Evolutionary conservation across 2,888 invertebrate species (phyloP), one percentile per base, ranked within the genome.

Genomic region (Eutolmus rufibarbis): DNA sequence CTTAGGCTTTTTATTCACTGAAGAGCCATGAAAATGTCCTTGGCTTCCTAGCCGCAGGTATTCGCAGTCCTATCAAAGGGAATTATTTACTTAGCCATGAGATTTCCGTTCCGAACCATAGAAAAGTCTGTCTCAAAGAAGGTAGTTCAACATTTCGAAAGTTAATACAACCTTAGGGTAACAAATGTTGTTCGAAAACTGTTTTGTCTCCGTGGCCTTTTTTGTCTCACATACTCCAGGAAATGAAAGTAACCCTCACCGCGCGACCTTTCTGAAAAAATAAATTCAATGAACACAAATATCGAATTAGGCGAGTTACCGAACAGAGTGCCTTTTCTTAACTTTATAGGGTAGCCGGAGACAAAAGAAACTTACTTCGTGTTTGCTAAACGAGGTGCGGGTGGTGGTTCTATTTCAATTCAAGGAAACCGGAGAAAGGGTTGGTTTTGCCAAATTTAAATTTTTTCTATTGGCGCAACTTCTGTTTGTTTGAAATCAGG

Each of bases 1-100:
- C 79, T 79, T 79, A 28, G 79, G 51, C 79, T 79, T 79, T 79
- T 79, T 79, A 51, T 79, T 79, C 79, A 31, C 43, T 51, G 51
- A 51, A 28, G 51, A 28, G 37, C 51, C 51, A 51, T 66, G 51
- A 46, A 14, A 78, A 16, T 66, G 66, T 23, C 66, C 28, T 23
- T 19, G 12, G 14, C 34, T 76, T 76, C 66, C 28, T 12, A 2
- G 66, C 66, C 66, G 19, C 28, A 34, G 12, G 23, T 79, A 31
- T 79, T 28, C 28, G 16, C 9, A 28, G 5, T 9, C 9, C 28
- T n/a, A 31, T 31, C 79, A 79, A 79, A 51, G 79, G 79, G 79
- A 79, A 79, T 79, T 79, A n/a, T n/a, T n/a, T n/a, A 34, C 51
- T 79, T 79, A 46, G n/a, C 79, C 79, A n/a, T 16, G 51, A 79